A percentile compares a stretch with the other conserved stretches of the same genome.
phyloP scores from a whole-genome alignment of 2,888 invertebrate species.

The Bombyx huttoni region DNA sequence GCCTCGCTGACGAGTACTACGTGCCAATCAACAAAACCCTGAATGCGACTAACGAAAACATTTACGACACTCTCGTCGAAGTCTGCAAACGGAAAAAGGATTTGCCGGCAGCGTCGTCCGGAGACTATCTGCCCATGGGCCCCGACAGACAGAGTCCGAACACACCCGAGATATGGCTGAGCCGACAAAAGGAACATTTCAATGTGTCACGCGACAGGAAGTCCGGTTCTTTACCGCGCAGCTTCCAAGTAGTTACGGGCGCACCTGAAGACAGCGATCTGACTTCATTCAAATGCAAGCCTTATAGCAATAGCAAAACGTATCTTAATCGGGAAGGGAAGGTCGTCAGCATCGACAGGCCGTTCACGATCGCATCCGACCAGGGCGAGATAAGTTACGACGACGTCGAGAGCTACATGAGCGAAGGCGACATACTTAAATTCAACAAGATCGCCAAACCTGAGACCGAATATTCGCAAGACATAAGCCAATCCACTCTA shows the following conservation, averaged over 20 bases:
- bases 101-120: slow-evolving; percentile 24
- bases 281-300: slow-evolving; percentile 54
- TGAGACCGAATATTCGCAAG: slow-evolving; percentile 42
- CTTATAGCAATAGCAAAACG: slow-evolving; percentile 55
- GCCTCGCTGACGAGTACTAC: slow-evolving; percentile 34
- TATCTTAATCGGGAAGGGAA: slow-evolving; percentile 75
- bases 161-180: slow-evolving; percentile 79
- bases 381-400: slow-evolving; percentile 78
- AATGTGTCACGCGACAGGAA: slow-evolving; percentile 77
- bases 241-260: slow-evolving; percentile 78
- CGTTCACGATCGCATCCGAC: slow-evolving; percentile 81
- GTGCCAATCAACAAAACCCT: slow-evolving; percentile 45
- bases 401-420: slow-evolving; percentile 75
- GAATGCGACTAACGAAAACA: slow-evolving; percentile 29
- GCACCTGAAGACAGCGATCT: slow-evolving; percentile 58
- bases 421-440: slow-evolving; percentile 54
- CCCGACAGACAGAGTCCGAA: slow-evolving; percentile 70
- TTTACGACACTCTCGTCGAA: slow-evolving; percentile 54
- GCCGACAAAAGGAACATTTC: slow-evolving; percentile 78
- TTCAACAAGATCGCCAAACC: slow-evolving; percentile 47
- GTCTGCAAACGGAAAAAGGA: slow-evolving; percentile 53
- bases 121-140: slow-evolving; percentile 58
- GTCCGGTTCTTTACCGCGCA: slow-evolving; percentile 83
- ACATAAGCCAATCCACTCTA: slow-evolving; percentile 60
- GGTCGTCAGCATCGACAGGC: slow-evolving; percentile 75